Percentiles rank a stretch among this genome's conserved stretches.
Conservation (phyloP, 2,888 invertebrate genomes). For the Mythimna loreyi region DNA sequence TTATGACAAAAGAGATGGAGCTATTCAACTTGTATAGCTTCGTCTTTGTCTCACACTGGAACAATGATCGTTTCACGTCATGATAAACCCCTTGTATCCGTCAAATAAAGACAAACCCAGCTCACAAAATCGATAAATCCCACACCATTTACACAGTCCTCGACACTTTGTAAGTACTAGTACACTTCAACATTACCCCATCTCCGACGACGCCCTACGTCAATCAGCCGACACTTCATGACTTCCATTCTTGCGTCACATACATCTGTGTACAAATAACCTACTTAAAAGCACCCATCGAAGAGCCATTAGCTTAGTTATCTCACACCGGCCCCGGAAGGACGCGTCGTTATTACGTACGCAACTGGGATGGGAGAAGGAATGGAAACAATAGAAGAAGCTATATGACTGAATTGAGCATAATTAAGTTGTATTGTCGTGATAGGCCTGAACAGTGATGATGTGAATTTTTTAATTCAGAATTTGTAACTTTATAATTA, state of each 20-base stretch:
- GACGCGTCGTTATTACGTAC: conserved; percentile 53
- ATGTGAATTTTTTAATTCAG: not conserved
- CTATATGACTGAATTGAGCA: conserved; percentile 11
- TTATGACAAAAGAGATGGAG: too few species aligned
- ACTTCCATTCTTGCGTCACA: conserved; percentile 26
- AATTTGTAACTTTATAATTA: not conserved
- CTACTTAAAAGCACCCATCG: conserved; percentile 54
- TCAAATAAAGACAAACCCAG: not conserved
- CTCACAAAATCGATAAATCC: conserved; percentile 12
- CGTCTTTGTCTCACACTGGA: too few species aligned
- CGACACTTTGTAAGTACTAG: conserved; percentile 3
- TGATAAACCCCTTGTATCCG: not conserved
- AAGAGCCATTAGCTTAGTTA: conserved; percentile 59
- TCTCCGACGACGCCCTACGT: conserved; percentile 1
- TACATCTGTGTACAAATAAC: conserved; percentile 59
- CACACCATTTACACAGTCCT: not conserved
- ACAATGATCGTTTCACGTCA: too few species aligned
- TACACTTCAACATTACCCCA: conserved; percentile 12
- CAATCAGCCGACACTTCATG: conserved; percentile 35
- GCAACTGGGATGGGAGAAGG: conserved; percentile 36
- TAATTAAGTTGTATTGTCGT: not conserved
- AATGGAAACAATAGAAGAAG: not conserved
- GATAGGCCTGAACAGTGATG: not conserved
- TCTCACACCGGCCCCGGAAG: conserved; percentile 53
- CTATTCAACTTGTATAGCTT: too few species aligned